These are phyloP conservation scores for Characodon lateralis DNA, from an alignment of 2,797 vertebrate species.

Conservation along the genomic window DNA sequence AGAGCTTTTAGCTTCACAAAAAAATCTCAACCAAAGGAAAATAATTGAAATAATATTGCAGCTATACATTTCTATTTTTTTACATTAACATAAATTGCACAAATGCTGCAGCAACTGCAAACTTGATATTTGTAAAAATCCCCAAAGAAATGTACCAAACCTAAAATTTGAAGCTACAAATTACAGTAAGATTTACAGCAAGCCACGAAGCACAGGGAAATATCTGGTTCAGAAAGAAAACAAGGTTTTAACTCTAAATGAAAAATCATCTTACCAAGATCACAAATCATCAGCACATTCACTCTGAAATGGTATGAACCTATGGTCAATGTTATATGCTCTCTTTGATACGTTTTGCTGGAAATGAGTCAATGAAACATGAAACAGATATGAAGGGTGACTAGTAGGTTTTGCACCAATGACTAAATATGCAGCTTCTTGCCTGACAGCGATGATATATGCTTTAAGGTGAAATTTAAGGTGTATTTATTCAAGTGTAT, in stretches of 20 bases:
- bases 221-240: not conserved
- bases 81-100: not conserved
- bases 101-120: not conserved
- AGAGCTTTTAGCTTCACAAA: conserved; percentile 60
- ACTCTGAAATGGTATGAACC: not conserved
- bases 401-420: not conserved
- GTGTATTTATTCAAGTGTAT: not conserved
- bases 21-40: conserved; percentile 50
- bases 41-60: not conserved
- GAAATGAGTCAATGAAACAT: not conserved
- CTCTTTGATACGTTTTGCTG: not conserved
- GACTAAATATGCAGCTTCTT: not conserved
- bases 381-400: not conserved
- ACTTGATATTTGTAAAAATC: not conserved
- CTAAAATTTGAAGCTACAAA: not conserved
- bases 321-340: not conserved
- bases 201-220: not conserved
- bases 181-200: not conserved
- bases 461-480: not conserved
- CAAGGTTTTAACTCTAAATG: not conserved
- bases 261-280: not conserved
- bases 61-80: not conserved
- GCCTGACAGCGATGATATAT: not conserved
- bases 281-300: not conserved
- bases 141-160: not conserved